Evolutionary conservation across 1,140 invertebrate genomes (phyloP).

Genomic region (Drosophila fuyamai): DNA sequence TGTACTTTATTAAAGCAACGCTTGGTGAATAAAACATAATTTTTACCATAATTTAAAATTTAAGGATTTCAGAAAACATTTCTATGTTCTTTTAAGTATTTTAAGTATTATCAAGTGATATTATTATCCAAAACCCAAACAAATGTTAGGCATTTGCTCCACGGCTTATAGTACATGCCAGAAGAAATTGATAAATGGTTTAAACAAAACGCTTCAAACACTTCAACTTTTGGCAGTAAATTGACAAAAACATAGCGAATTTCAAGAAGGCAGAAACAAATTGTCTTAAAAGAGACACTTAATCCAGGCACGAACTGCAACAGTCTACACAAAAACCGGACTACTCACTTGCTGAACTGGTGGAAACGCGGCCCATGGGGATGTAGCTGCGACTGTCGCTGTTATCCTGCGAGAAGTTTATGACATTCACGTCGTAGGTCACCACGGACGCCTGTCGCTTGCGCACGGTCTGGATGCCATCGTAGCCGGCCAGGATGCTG

Average conservation of each 20-base stretch:
- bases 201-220: not conserved
- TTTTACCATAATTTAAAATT: too few relatives aligned
- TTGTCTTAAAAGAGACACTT: conserved; percentile 3
- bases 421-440: conserved; percentile 84
- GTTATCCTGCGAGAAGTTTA: conserved; percentile 83
- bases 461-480: conserved; percentile 72
- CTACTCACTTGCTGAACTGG: conserved; percentile 84
- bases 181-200: not conserved
- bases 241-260: conserved; percentile 5
- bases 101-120: too few relatives aligned
- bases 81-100: too few relatives aligned
- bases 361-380: conserved; percentile 83
- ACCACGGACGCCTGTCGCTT: conserved; percentile 83
- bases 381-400: conserved; percentile 83
- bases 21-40: too few relatives aligned
- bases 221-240: not conserved
- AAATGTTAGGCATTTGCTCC: too few relatives aligned
- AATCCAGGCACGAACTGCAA: conserved; percentile 5
- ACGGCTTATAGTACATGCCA: too few relatives aligned
- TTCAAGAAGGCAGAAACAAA: not conserved
- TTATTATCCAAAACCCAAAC: too few relatives aligned
- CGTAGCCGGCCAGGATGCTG: conserved; percentile 74
- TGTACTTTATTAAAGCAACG: too few relatives aligned
- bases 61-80: too few relatives aligned
- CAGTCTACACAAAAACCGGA: conserved; percentile 2